A percentile compares a stretch with the other conserved stretches of the same genome.
These are phyloP conservation scores for Engystomops pustulosus DNA, from an alignment of 2,113 vertebrate genomes.

Conservation along the genomic window DNA sequence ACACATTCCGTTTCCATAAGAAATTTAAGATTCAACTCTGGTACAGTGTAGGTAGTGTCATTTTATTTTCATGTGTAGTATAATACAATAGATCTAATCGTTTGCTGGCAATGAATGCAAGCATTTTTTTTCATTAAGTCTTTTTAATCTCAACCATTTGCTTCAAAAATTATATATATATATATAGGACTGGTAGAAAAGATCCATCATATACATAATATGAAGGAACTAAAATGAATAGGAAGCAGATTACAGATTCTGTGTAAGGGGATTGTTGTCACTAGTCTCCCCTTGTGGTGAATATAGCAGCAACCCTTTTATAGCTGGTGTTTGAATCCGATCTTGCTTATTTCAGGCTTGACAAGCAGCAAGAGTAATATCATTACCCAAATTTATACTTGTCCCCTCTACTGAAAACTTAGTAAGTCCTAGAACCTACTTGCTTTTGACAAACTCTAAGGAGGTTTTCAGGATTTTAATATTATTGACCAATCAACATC, in stretches of 20 bases:
- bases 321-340: too few species aligned
- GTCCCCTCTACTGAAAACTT: too few species aligned
- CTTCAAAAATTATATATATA: background rate
- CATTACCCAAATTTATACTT: too few species aligned
- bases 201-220: background rate
- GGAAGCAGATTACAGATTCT: background rate
- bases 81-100: constrained; percentile 76
- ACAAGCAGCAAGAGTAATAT: too few species aligned
- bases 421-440: too few species aligned
- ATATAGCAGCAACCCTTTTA: too few species aligned
- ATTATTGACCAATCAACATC: too few species aligned
- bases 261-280: too few species aligned
- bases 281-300: too few species aligned
- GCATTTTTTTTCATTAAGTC: constrained; percentile 86
- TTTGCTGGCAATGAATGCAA: constrained; percentile 74
- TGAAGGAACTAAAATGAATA: background rate
- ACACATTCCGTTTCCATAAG: constrained; percentile 90
- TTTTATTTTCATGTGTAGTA: constrained; percentile 86
- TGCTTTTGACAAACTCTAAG: too few species aligned
- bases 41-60: constrained; percentile 76
- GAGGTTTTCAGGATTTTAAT: too few species aligned
- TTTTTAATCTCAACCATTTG: constrained; percentile 70
- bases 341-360: too few species aligned
- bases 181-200: background rate
- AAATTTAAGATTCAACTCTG: constrained; percentile 85